phyloP scores from a whole-genome alignment of 2,113 vertebrate genomes.

The Eupsittula cactorum region DNA sequence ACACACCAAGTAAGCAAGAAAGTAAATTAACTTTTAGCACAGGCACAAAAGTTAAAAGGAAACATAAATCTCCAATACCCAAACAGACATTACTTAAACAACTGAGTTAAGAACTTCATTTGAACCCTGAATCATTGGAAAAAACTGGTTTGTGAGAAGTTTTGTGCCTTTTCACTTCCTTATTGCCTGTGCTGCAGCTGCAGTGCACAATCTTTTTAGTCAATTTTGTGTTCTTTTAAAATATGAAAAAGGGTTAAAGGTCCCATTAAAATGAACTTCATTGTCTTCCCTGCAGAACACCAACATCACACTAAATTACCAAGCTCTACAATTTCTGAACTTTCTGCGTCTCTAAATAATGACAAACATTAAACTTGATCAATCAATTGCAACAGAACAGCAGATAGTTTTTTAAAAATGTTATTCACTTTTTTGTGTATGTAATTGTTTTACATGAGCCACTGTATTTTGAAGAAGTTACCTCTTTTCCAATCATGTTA shows the following conservation, averaged over 20 bases:
- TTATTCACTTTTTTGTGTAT: background rate
- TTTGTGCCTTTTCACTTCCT: background rate
- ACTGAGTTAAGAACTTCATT: background rate
- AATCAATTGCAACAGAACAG: background rate
- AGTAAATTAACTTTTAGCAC: background rate
- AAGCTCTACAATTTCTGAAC: background rate
- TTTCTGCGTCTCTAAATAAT: background rate
- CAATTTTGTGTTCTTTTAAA: background rate
- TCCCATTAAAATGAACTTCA: background rate
- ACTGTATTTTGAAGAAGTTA: constrained; percentile 18
- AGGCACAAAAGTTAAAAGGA: background rate
- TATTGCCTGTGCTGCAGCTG: background rate
- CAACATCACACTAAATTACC: background rate
- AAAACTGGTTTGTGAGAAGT: background rate
- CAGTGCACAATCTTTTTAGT: background rate
- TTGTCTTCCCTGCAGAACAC: background rate
- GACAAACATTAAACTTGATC: background rate
- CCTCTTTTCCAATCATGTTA: constrained; percentile 24
- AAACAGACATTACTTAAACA: background rate
- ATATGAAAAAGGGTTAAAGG: background rate
- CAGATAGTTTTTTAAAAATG: background rate
- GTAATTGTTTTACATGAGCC: background rate
- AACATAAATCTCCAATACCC: background rate
- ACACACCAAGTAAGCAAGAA: background rate
- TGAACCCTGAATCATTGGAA: background rate